phyloP scores from a whole-genome alignment of 2,888 invertebrate genomes.

The Choristoneura rosaceana region DNA sequence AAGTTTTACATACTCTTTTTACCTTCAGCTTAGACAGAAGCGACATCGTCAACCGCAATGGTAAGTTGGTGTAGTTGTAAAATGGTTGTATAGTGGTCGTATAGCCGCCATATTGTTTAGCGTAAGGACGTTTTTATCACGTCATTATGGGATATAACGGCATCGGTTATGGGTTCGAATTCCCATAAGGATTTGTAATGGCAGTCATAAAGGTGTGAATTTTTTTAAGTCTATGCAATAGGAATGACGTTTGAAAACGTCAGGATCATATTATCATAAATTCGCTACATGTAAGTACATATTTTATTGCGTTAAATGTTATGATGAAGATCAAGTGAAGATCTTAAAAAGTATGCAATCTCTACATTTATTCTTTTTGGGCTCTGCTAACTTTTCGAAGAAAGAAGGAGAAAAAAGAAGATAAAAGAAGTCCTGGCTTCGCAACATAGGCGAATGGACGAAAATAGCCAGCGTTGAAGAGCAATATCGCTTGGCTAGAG shows the following conservation, averaged over 20 bases:
- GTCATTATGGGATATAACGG: slow-evolving; percentile 23
- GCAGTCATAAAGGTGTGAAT: background rate
- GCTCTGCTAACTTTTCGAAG: no score
- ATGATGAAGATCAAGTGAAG: no score
- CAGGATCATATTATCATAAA: no score
- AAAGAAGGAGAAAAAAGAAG: no score
- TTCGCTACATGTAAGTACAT: no score
- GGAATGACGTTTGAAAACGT: slow-evolving; percentile 52
- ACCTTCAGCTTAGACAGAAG: background rate
- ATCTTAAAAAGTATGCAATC: no score
- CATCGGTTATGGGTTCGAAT: slow-evolving; percentile 21
- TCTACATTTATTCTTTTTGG: no score
- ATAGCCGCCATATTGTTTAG: slow-evolving; percentile 27
- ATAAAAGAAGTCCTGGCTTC: no score
- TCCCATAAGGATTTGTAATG: slow-evolving; percentile 18
- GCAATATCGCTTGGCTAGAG: no score
- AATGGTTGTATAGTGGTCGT: slow-evolving; percentile 3
- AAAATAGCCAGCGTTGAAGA: no score
- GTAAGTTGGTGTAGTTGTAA: slow-evolving; percentile 2
- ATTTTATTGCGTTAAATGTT: no score
- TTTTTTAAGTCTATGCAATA: slow-evolving; percentile 1
- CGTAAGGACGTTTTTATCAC: slow-evolving; percentile 16
- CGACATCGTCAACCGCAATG: background rate
- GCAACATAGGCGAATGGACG: no score
- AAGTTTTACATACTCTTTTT: background rate